Conservation (phyloP, 1,140 invertebrate genomes). For the Cyrtorhinus lividipennis region DNA sequence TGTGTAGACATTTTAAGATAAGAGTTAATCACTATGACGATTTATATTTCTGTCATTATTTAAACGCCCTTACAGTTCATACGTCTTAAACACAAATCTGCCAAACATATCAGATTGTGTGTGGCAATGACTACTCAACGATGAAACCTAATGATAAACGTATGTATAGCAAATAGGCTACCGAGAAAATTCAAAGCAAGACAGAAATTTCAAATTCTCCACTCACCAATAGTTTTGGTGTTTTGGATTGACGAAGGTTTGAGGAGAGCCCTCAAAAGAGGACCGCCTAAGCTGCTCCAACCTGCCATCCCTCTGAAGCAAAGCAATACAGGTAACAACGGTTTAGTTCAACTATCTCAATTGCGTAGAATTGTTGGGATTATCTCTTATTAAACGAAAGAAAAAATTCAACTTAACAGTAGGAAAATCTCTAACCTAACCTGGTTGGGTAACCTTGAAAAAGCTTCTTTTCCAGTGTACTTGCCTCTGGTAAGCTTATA, state of each 20-base stretch:
- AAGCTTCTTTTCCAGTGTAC: neutral
- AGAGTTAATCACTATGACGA: too few species aligned
- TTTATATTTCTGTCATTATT: too few species aligned
- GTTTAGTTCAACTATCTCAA: neutral
- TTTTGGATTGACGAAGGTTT: neutral
- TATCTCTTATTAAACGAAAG: neutral
- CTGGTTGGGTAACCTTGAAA: neutral
- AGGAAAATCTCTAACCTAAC: neutral
- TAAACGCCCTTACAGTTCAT: too few species aligned
- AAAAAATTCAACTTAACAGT: neutral
- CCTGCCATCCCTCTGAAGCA: neutral
- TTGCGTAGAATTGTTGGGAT: neutral
- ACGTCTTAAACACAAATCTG: too few species aligned
- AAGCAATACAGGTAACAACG: neutral
- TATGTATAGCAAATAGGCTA: too few species aligned
- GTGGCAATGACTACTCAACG: too few species aligned
- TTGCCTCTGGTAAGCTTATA: too few species aligned
- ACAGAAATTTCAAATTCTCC: too few species aligned
- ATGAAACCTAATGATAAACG: too few species aligned
- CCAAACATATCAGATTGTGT: too few species aligned
- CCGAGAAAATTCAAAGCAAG: too few species aligned
- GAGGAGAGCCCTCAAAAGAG: neutral
- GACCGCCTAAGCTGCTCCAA: constrained; percentile 6
- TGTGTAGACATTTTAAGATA: too few species aligned
- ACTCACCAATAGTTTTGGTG: neutral